Conservation (phyloP, 2,797 vertebrate genomes). For the Petrocephalus schoutedeni region DNA sequence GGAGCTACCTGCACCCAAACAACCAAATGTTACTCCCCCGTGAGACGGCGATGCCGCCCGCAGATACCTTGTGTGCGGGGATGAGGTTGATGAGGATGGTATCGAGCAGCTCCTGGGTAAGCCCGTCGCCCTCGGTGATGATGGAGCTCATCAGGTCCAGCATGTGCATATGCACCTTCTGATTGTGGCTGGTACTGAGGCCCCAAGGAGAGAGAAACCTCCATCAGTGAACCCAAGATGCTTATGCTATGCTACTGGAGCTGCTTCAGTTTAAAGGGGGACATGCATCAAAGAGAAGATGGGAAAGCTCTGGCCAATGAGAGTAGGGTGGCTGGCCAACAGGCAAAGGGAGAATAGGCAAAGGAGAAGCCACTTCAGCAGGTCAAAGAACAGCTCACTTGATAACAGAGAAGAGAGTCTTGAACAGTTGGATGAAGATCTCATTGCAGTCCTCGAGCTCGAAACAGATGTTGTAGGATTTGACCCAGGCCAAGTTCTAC, state of each 20-base stretch:
- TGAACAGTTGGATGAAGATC: conserved; percentile 99
- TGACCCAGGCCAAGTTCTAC: conserved; percentile 98
- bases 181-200: conserved; percentile 95
- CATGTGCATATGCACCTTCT: conserved; percentile 99
- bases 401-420: conserved; percentile 96
- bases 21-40: not conserved
- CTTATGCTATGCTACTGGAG: not conserved
- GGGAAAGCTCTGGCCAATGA: not conserved
- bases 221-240: not conserved
- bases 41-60: not conserved
- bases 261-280: not conserved
- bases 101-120: conserved; percentile 96
- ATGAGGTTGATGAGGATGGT: conserved; percentile 99
- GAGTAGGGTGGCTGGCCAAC: not conserved
- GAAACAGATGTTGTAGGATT: conserved; percentile 99
- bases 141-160: conserved; percentile 99
- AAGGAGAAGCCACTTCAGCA: not conserved
- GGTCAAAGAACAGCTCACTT: conserved; percentile 66
- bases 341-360: not conserved
- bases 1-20: not conserved
- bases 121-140: conserved; percentile 98
- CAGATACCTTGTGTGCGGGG: conserved; percentile 88
- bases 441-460: conserved; percentile 99
- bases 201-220: not conserved
- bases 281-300: not conserved